A percentile compares a stretch with the other conserved stretches of the same genome.
These are phyloP conservation scores for Tenualosa thibaudeaui DNA, from an alignment of 2,797 vertebrate genomes.

Conservation along the genomic window DNA sequence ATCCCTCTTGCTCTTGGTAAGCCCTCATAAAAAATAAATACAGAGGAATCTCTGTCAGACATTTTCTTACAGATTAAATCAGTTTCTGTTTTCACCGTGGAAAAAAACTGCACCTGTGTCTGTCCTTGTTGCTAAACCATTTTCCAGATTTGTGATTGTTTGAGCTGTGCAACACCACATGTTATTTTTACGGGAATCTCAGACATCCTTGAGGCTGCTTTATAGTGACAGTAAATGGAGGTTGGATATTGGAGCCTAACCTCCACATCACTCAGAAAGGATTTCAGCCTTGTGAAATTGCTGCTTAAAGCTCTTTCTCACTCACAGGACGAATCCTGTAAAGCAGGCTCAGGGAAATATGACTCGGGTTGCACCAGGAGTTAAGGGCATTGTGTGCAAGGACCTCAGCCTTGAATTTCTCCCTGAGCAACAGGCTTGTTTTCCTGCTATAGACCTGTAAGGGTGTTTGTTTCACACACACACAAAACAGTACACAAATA, in stretches of 20 bases:
- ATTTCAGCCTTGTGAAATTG: conserved; percentile 25
- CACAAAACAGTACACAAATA: not conserved
- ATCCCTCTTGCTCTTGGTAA: conserved; percentile 16
- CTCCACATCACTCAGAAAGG: conserved; percentile 36
- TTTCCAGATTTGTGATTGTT: conserved; percentile 45
- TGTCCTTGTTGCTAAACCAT: conserved; percentile 37
- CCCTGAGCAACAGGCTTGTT: not conserved
- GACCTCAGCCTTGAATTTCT: conserved; percentile 14
- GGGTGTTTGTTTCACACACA: not conserved
- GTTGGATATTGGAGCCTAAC: conserved; percentile 40
- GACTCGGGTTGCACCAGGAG: conserved; percentile 30
- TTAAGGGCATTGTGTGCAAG: conserved; percentile 19
- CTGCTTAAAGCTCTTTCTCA: conserved; percentile 32
- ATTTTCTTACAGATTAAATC: conserved; percentile 37
- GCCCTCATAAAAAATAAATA: conserved; percentile 18
- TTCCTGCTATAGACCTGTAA: not conserved
- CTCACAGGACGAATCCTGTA: conserved; percentile 16
- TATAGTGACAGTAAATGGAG: conserved; percentile 48
- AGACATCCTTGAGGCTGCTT: conserved; percentile 46
- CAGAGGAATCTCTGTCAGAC: conserved; percentile 18
- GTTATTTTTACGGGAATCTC: conserved; percentile 41
- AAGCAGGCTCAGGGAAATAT: conserved; percentile 40
- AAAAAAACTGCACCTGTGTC: conserved; percentile 25
- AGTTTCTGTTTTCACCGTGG: conserved; percentile 33
- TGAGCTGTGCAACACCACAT: conserved; percentile 32